Conservation (phyloP, 2,797 vertebrate species). For the Orientallactaga sibirica region DNA sequence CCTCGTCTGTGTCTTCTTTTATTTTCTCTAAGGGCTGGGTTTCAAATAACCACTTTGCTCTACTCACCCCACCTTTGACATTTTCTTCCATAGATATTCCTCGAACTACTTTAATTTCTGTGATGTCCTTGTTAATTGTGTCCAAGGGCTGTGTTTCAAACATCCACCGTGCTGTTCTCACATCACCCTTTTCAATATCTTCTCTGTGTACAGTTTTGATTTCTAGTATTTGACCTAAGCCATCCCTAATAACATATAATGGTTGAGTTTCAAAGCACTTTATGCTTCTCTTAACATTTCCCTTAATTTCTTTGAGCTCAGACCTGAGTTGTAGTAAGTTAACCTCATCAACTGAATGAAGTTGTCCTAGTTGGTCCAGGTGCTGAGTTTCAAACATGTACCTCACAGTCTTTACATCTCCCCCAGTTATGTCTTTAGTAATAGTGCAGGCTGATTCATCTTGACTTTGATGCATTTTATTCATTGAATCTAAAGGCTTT, state of each 20-base stretch:
- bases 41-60: constrained; percentile 94
- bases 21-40: constrained; percentile 92
- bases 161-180: constrained; percentile 92
- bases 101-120: constrained; percentile 90
- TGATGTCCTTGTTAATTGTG: constrained; percentile 87
- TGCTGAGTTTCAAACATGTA: constrained; percentile 94
- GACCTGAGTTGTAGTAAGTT: constrained; percentile 91
- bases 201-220: constrained; percentile 93
- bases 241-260: constrained; percentile 93
- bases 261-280: constrained; percentile 94
- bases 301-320: constrained; percentile 93
- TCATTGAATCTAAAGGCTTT: constrained; percentile 90
- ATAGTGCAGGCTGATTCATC: constrained; percentile 87
- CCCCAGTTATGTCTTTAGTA: constrained; percentile 90
- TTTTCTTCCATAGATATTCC: constrained; percentile 94
- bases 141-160: constrained; percentile 94
- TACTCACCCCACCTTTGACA: constrained; percentile 89
- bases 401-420: constrained; percentile 92
- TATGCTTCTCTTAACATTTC: constrained; percentile 91
- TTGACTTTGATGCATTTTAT: constrained; percentile 90
- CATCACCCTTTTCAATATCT: constrained; percentile 91
- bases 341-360: constrained; percentile 92
- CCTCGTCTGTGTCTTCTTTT: constrained; percentile 90
- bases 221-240: constrained; percentile 92
- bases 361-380: constrained; percentile 90